Evolutionary conservation across 2,888 invertebrate genomes (phyloP), one percentile per base, ranked within the genome.

Genomic region (Oeneis ivallda): DNA sequence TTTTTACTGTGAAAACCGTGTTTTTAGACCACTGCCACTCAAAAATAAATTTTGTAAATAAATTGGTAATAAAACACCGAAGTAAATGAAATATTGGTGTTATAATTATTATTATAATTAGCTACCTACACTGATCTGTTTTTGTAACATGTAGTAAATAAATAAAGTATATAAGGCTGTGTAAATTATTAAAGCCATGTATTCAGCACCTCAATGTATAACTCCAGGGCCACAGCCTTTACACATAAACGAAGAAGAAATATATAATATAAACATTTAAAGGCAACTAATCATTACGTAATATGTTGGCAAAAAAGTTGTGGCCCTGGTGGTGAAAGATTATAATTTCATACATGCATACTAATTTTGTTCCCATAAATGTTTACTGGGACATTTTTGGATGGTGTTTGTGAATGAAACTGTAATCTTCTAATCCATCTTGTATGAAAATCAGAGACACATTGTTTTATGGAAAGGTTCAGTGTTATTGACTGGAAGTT

Each of bases 401-500:
- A 37, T 37, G 11, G 43, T 50, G 41, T 39, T 41, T 13, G 49
- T 41, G 19, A 61, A 50, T 67, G 58, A 64, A 70, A 68, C 65
- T 68, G 63, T 68, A 60, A 57, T 61, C 61, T 47, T 57, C 47
- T 59, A 60, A 62, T 39, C 32, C 79, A 83, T 86, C 86, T 87
- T 88, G 87, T 87, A 83, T 80, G 73, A 87, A 39, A 88, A 89
- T 86, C 84, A 80, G 85, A 83, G 79, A 87, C 84, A 66, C 85
- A 47, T 66, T 68, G 84, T 87, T 88, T 86, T 87, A 89, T 89
- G 89, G 83, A 91, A 87, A 86, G 82, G 85, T 89, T 89, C 90
- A 91, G 90, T 90, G 88, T 87, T 91, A 87, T 89, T 88, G 83
- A 91, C 91, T 91, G 91, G 86, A 88, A 82, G 83, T 90, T 91